Evolutionary conservation across 2,888 invertebrate species (phyloP).

Genomic region (Schrankia costaestrigalis): DNA sequence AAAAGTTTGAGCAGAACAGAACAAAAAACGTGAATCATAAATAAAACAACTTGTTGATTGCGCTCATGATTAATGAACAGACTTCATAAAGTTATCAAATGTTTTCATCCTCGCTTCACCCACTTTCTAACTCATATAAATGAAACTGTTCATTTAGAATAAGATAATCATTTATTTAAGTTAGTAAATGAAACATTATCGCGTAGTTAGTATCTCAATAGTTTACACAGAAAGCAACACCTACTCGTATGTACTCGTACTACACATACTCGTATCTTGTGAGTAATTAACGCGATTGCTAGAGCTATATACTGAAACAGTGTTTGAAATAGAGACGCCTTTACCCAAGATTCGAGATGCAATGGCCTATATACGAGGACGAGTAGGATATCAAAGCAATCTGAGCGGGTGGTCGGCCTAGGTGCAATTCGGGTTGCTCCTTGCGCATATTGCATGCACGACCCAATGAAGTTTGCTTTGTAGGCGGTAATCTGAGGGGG

Average conservation of each 20-base stretch:
- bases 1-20: too few relatives aligned
- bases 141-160: too few relatives aligned
- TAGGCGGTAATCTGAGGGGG: constrained; percentile 80
- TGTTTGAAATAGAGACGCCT: constrained; percentile 49
- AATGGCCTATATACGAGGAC: constrained; percentile 53
- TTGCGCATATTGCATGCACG: constrained; percentile 81
- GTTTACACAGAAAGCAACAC: too few relatives aligned
- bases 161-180: not conserved
- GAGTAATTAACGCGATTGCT: constrained; percentile 67
- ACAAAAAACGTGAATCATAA: not conserved
- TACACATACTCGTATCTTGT: constrained; percentile 24
- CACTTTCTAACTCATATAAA: too few relatives aligned
- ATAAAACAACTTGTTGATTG: constrained; percentile 1
- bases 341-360: constrained; percentile 58
- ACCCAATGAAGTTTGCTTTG: constrained; percentile 81
- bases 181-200: constrained; percentile 10
- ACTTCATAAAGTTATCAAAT: too few relatives aligned
- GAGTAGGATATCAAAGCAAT: constrained; percentile 74
- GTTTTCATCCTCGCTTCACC: too few relatives aligned
- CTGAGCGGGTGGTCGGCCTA: constrained; percentile 53
- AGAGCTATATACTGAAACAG: constrained; percentile 38
- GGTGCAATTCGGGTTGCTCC: constrained; percentile 72
- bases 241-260: too few relatives aligned
- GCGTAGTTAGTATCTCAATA: constrained; percentile 9
- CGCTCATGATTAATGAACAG: too few relatives aligned